A percentile compares a stretch with the other conserved stretches of the same genome.
Evolutionary conservation across 2,797 vertebrate species (phyloP).

Genomic region (Rhyacichthys aspro): DNA sequence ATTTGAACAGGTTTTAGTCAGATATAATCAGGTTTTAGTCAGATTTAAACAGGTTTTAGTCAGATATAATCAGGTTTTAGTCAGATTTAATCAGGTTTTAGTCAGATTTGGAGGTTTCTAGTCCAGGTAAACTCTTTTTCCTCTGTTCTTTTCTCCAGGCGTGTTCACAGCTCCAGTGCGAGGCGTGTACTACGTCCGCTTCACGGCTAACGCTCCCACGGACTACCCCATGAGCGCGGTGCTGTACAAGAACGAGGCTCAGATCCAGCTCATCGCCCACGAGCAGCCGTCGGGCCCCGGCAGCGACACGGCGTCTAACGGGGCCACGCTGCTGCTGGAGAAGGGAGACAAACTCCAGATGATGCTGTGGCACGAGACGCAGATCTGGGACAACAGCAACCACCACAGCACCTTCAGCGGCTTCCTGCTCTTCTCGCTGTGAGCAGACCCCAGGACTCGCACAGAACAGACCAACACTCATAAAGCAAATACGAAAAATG

Average conservation of each 20-base stretch:
- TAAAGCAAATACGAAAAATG: no score
- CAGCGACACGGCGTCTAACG: constrained; percentile 67
- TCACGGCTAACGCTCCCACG: constrained; percentile 53
- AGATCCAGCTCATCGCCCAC: constrained; percentile 48
- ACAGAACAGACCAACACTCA: no score
- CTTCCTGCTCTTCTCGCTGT: constrained; percentile 62
- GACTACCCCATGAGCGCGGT: constrained; percentile 47
- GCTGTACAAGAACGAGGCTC: constrained; percentile 25
- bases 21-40: no score
- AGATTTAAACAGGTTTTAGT: no score
- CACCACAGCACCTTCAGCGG: constrained; percentile 68
- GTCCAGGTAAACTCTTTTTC: no score
- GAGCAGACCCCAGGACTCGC: no score
- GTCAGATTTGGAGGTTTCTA: no score
- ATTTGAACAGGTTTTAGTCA: no score
- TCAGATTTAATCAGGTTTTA: no score
- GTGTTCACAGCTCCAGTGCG: constrained; percentile 53
- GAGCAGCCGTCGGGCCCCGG: constrained; percentile 49
- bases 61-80: no score
- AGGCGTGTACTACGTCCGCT: constrained; percentile 63
- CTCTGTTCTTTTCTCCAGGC: constrained; percentile 48
- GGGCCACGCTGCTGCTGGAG: constrained; percentile 59
- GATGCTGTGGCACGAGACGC: constrained; percentile 55
- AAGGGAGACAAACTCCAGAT: constrained; percentile 50
- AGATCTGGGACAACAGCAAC: constrained; percentile 69